phyloP scores from a whole-genome alignment of 2,888 invertebrate genomes.

The Philopedon plagiatum region DNA sequence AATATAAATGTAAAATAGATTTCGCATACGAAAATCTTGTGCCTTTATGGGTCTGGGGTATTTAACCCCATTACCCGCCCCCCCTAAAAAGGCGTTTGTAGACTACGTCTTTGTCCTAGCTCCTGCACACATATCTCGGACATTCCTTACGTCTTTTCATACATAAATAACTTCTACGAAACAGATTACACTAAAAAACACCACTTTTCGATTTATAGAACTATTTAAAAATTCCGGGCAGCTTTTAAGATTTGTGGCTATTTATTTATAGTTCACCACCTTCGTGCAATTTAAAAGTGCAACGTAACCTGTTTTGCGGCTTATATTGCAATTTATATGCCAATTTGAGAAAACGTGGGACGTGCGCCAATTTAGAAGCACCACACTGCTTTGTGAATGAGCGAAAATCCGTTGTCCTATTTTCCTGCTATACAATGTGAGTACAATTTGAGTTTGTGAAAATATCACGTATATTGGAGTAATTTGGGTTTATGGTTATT shows the following conservation, averaged over 20 bases:
- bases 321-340: slow-evolving; percentile 14
- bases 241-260: not conserved
- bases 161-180: no score
- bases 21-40: no score
- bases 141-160: no score
- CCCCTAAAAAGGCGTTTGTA: no score
- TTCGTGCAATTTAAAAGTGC: slow-evolving; percentile 15
- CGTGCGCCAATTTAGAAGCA: slow-evolving; percentile 12
- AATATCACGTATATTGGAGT: slow-evolving; percentile 23
- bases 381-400: slow-evolving; percentile 16
- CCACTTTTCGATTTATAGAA: no score
- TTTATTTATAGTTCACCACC: slow-evolving; percentile 11
- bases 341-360: slow-evolving; percentile 10
- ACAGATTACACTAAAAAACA: no score
- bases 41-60: no score
- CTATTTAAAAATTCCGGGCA: no score
- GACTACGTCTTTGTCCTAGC: no score
- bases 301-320: slow-evolving; percentile 1
- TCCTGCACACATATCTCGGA: no score
- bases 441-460: slow-evolving; percentile 26
- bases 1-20: no score
- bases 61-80: no score
- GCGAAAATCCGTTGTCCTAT: slow-evolving; percentile 28
- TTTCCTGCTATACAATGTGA: slow-evolving; percentile 13
- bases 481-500: slow-evolving; percentile 31